Evolutionary conservation across 2,888 invertebrate species (phyloP).

Genomic region (Hirtodrosophila duncani): DNA sequence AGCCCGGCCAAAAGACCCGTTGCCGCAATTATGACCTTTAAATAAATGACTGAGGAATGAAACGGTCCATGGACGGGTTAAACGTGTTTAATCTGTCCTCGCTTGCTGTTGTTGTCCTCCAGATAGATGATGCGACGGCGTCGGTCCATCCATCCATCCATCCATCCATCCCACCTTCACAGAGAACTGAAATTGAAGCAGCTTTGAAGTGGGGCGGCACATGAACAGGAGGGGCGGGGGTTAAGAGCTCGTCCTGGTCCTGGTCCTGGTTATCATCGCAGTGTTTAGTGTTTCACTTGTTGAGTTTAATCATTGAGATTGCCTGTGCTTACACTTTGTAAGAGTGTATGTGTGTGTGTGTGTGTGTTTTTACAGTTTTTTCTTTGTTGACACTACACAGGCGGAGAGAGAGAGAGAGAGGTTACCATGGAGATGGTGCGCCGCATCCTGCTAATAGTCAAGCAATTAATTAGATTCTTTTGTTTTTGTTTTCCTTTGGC

Average conservation of each 20-base stretch:
- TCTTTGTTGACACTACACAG: conserved; percentile 17
- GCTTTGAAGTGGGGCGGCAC: too few relatives aligned
- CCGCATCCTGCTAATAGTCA: conserved; percentile 16
- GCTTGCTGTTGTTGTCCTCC: conserved; percentile 11
- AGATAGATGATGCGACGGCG: background rate
- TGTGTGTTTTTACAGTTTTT: conserved; percentile 5
- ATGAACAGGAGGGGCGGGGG: too few relatives aligned
- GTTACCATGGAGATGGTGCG: background rate
- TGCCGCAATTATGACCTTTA: conserved; percentile 12
- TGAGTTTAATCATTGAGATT: conserved; percentile 41
- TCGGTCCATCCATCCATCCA: background rate
- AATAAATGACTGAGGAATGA: conserved; percentile 21
- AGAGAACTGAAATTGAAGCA: too few relatives aligned
- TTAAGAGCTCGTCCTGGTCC: conserved; percentile 21
- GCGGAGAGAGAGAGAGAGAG: background rate
- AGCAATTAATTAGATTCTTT: conserved; percentile 57
- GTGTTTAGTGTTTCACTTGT: conserved; percentile 30
- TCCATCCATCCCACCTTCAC: background rate
- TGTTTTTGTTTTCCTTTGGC: conserved; percentile 15
- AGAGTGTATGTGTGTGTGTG: too few relatives aligned
- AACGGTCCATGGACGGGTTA: conserved; percentile 16
- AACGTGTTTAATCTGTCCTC: conserved; percentile 36
- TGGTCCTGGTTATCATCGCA: too few relatives aligned
- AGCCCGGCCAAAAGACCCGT: background rate
- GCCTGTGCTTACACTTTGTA: too few relatives aligned